phyloP scores from a whole-genome alignment of 2,888 invertebrate genomes.

The Prosopocoilus inquinatus region DNA sequence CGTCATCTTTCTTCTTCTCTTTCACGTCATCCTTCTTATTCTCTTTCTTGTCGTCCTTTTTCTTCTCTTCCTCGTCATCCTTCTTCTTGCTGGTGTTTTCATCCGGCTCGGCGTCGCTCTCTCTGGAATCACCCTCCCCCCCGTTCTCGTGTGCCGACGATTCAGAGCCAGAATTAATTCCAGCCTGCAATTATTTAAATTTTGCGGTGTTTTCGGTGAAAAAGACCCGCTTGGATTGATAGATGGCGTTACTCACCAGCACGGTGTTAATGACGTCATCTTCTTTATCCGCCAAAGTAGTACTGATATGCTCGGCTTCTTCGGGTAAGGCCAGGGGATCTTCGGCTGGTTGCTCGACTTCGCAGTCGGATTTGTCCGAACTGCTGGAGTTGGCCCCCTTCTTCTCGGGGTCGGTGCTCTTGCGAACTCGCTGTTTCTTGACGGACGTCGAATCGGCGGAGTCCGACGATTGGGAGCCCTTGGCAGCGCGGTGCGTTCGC shows the following conservation, averaged over 20 bases:
- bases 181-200: too few relatives aligned
- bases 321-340: not conserved
- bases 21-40: slow-evolving; percentile 18
- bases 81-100: slow-evolving; percentile 2
- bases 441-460: slow-evolving; percentile 16
- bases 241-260: too few relatives aligned
- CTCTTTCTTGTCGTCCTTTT: slow-evolving; percentile 12
- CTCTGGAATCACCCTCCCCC: not conserved
- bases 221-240: too few relatives aligned
- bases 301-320: too few relatives aligned
- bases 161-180: too few relatives aligned
- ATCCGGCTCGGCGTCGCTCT: slow-evolving; percentile 13
- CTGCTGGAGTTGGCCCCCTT: not conserved
- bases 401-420: not conserved
- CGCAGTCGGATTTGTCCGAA: slow-evolving; percentile 6
- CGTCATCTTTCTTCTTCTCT: slow-evolving; percentile 7
- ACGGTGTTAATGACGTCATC: too few relatives aligned
- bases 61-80: not conserved
- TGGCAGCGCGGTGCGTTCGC: slow-evolving; percentile 20
- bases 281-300: too few relatives aligned
- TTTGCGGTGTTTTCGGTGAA: too few relatives aligned
- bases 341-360: not conserved
- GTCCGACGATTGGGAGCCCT: slow-evolving; percentile 17
- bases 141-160: not conserved
- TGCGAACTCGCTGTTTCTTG: slow-evolving; percentile 23